These are phyloP conservation scores for Tanytarsus gracilentus DNA, from an alignment of 2,888 invertebrate genomes.

Conservation along the genomic window DNA sequence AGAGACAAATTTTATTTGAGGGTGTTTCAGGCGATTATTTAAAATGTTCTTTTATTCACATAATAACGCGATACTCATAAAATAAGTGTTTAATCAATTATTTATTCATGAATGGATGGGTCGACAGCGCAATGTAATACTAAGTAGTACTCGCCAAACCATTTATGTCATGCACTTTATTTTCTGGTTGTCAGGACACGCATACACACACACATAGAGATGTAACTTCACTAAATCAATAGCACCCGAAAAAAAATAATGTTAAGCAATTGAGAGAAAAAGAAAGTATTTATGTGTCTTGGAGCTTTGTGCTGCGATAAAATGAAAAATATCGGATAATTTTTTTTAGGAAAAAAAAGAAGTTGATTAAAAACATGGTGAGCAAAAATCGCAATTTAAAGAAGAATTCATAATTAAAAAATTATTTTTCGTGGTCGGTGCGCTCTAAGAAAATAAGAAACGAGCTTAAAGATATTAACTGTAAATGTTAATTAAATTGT, in stretches of 20 bases:
- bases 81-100: constrained; percentile 7
- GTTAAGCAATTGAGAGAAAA: neutral
- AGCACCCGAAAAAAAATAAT: neutral
- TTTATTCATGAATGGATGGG: constrained; percentile 7
- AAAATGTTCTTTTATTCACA: too few species aligned
- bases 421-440: too few species aligned
- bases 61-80: neutral
- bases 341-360: neutral
- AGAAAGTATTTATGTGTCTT: constrained; percentile 3
- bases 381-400: neutral
- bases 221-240: neutral
- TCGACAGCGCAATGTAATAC: neutral
- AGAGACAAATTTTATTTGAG: too few species aligned
- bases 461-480: neutral
- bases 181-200: too few species aligned
- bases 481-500: constrained; percentile 1
- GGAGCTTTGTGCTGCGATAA: neutral
- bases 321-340: neutral
- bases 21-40: too few species aligned
- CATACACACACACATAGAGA: neutral
- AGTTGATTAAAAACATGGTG: too few species aligned
- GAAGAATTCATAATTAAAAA: constrained; percentile 1
- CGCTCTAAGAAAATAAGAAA: too few species aligned
- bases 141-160: too few species aligned
- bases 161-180: too few species aligned